A percentile compares a stretch with the other conserved stretches of the same genome.
These are phyloP conservation scores for Apis mellifera DNA, from an alignment of 1,140 invertebrate species.

Conservation along the genomic window Amel_HAv3.1 CM009932.2:567001-567500, in stretches of 20 bases:
- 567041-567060: neutral
- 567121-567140: slow-evolving; percentile 8
- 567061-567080: neutral
- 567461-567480: neutral
- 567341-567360: neutral
- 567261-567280: neutral
- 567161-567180: slow-evolving; percentile 50
- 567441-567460: neutral
- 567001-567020: neutral
- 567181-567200: slow-evolving; percentile 32
- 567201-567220: slow-evolving; percentile 46
- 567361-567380: too few species aligned
- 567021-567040: neutral
- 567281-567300: neutral
- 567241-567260: slow-evolving; percentile 1
- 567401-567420: neutral
- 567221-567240: slow-evolving; percentile 28
- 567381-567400: neutral
- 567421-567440: neutral
- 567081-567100: neutral
- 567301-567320: slow-evolving; percentile 8
- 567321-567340: neutral
- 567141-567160: slow-evolving; percentile 22
- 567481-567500: neutral
- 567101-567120: slow-evolving; percentile 27